Conservation (phyloP, 92 coral and sea anemone species). For the Virgularia gustaviana region DNA sequence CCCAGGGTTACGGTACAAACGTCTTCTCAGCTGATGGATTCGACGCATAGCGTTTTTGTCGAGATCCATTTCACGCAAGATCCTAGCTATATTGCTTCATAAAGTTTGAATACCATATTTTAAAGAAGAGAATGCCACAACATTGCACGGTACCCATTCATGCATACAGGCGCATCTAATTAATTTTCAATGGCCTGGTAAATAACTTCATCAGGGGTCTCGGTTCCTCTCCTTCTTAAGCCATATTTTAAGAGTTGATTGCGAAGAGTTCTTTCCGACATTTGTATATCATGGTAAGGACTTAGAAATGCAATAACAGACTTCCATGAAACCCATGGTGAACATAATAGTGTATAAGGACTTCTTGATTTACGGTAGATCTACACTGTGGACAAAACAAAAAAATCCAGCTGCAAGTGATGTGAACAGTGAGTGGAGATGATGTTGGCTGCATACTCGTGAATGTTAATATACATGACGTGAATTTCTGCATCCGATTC, state of each 20-base stretch:
- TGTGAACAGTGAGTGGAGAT: too few relatives aligned
- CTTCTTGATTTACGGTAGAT: conserved; percentile 31
- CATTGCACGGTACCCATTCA: conserved; percentile 50
- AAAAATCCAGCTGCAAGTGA: too few relatives aligned
- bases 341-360: conserved; percentile 27
- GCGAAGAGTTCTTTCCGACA: conserved; percentile 13
- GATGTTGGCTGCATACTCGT: too few relatives aligned
- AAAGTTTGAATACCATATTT: conserved; percentile 42
- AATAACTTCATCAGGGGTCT: conserved; percentile 28
- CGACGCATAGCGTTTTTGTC: conserved; percentile 50
- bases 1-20: conserved; percentile 46
- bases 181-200: conserved; percentile 38
- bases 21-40: conserved; percentile 47
- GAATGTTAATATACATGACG: too few relatives aligned
- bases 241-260: conserved; percentile 36
- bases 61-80: too few relatives aligned
- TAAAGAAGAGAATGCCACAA: conserved; percentile 46
- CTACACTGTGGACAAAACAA: conserved; percentile 19
- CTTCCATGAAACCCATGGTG: conserved; percentile 31
- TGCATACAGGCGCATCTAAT: conserved; percentile 40
- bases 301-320: conserved; percentile 14
- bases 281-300: conserved; percentile 4
- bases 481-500: too few relatives aligned
- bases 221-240: conserved; percentile 17
- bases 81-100: conserved; percentile 55